Base-by-base conservation (phyloP, 2,888 invertebrate species). In the Morpho achilles region DNA sequence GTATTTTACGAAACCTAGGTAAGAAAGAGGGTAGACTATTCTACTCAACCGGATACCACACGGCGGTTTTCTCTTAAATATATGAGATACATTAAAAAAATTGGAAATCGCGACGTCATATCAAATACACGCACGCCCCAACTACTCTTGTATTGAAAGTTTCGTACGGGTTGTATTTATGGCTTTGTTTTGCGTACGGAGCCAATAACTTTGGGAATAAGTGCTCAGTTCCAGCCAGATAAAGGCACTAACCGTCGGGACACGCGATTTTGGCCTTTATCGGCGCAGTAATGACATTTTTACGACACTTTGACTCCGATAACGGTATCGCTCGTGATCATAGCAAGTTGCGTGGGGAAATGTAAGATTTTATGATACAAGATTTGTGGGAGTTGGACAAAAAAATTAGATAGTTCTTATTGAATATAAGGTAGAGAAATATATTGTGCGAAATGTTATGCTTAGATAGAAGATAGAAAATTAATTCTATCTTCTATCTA, bases 181-280 rank as follows among this genome's bases (percentile, higher is more conserved):
- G 63, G 60, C 54, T 63, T 65, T 68, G 67, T 69, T 70, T 69
- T 69, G 69, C 70, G 69, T 70, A 66, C 69, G 65, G 59, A 63
- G 65, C 69, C 69, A 69, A 69, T 70, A 69, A 69, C 63, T 69
- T 69, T 58, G 65, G 59, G 56, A 61, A 63, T 70, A 68, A 68
- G 65, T 67, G 69, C 69, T 61, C 65, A 67, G 65, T 67, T 61
- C 58, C 63, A 60, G 65, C 59, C 65, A 69, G 70, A 70, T 70
- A 70, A 68, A 68, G 65, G 61, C 64, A 65, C 63, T 68, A 69
- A 70, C 67, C 60, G 61, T 63, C 41, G 63, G 62, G 62, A 58
- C 66, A 62, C 65, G 66, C 67, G 67, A 70, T 70, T 69, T 61
- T 67, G 62, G 67, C 44, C 69, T 65, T 69, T 69, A 69, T 70